Evolutionary conservation across 2,888 invertebrate species (phyloP), one percentile per base, ranked within the genome.

Genomic region (Yponomeuta evonymella): DNA sequence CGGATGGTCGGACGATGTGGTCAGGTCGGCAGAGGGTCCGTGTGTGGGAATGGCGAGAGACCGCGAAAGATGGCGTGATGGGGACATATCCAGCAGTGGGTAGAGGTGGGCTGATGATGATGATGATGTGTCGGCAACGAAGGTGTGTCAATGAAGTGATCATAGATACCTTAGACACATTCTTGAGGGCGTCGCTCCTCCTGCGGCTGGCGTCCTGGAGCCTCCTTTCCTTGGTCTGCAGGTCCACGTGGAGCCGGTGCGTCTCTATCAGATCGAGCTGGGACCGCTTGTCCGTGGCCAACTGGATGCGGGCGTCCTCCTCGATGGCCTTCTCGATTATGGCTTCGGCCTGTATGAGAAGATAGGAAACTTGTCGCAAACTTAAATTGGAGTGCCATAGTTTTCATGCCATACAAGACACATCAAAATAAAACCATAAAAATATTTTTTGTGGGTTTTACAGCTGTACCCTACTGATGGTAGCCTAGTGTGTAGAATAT

Each of bases 211-310:
- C 91, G 0, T 86, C 84, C 15, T 82, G 77, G 2, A 78, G 81
- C 48, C 79, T 79, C 71, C 75, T 77, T 75, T 81, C 73, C 3
- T 83, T 75, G 64, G 85, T 79, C 2, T 79, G 77, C 8, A 85
- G 73, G 58, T 86, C 84, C 0, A 83, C 71, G 30, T 75, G 76
- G 12, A 77, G 78, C 29, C 79, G 77, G 75, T 82, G 79, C 72
- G 83, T 79, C 12, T 86, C 84, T 0, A 83, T 83, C 30, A 78
- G 81, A 1, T 75, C 74, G 11, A 81, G 78, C 10, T 82, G 78
- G 51, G 73, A 71, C 0, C 91, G 83, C 3, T 85, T 75, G 71
- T 88, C 86, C 0, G 87, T 85, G 0, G 88, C 91, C 2, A 88
- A 76, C 1, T 77, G 76, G 4, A 81, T 76, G 0, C 88, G 81